Conservation (phyloP, 2,113 vertebrate species). For the Megaptera novaeangliae region DNA sequence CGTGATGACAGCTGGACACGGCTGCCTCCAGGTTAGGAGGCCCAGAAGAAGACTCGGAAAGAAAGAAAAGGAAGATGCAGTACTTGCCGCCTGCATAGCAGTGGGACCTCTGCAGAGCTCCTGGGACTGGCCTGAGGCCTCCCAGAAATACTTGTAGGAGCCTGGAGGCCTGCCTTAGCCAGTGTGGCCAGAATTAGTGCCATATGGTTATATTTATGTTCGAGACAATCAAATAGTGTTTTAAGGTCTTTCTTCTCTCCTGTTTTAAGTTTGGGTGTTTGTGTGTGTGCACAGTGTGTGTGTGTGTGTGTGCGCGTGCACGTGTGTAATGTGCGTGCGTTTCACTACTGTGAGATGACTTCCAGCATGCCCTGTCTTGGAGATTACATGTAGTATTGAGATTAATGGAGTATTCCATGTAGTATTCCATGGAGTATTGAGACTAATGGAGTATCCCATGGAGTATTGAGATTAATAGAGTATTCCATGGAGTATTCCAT, state of each 20-base stretch:
- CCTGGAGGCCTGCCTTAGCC: background rate
- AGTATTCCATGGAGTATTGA: background rate
- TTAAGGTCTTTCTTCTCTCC: background rate
- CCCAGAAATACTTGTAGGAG: background rate
- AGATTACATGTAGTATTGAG: background rate
- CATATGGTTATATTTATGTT: background rate
- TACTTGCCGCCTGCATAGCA: fast-evolving
- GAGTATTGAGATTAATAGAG: background rate
- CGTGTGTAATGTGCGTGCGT: fast-evolving
- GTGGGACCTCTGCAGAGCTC: fast-evolving
- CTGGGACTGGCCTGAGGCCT: background rate
- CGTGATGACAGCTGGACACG: background rate
- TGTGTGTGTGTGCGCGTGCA: background rate
- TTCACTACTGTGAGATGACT: background rate
- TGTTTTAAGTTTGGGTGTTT: background rate
- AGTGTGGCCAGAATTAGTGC: background rate
- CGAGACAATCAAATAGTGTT: background rate
- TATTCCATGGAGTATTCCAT: too few relatives aligned
- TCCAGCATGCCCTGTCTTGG: background rate
- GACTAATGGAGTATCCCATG: too few relatives aligned
- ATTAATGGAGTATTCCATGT: too few relatives aligned
- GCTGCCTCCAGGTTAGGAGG: background rate
- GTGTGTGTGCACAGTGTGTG: background rate
- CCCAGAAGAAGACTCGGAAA: background rate
- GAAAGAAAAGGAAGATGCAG: background rate